Evolutionary conservation across 2,888 invertebrate species (phyloP).

Genomic region (Caenorhabditis sp.): DNA sequence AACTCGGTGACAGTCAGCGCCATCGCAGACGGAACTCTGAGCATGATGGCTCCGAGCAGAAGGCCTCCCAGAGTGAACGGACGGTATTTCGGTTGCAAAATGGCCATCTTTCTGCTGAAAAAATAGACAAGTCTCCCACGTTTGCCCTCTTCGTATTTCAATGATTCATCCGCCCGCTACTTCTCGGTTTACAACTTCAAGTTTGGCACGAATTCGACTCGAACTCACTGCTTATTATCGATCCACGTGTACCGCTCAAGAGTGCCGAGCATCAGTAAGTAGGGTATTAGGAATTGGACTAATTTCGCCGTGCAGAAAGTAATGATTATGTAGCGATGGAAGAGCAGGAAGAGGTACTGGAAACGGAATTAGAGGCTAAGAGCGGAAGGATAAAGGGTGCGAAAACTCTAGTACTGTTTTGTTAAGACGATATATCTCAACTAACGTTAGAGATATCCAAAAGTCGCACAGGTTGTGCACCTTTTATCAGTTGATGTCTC

Average conservation of each 20-base stretch:
- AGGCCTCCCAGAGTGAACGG: slow-evolving; percentile 60
- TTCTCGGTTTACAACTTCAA: slow-evolving; percentile 14
- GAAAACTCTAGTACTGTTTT: too few relatives aligned
- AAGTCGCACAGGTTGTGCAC: too few relatives aligned
- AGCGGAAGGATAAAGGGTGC: too few relatives aligned
- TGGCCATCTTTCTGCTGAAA: slow-evolving; percentile 59
- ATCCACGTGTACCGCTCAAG: slow-evolving; percentile 72
- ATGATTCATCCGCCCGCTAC: slow-evolving; percentile 1
- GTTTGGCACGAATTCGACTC: slow-evolving; percentile 18
- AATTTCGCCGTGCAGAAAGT: slow-evolving; percentile 62
- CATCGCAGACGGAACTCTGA: slow-evolving; percentile 61
- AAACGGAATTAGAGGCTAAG: slow-evolving; percentile 12
- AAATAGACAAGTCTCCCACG: background rate
- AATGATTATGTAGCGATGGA: slow-evolving; percentile 69
- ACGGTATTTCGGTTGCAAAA: slow-evolving; percentile 61
- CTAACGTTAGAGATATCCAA: too few relatives aligned
- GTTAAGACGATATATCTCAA: too few relatives aligned
- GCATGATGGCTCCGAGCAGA: slow-evolving; percentile 48
- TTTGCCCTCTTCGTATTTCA: slow-evolving; percentile 9
- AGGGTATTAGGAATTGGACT: slow-evolving; percentile 71
- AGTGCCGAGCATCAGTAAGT: slow-evolving; percentile 71
- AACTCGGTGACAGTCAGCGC: slow-evolving; percentile 64
- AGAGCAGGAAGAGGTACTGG: slow-evolving; percentile 68
- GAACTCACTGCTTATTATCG: slow-evolving; percentile 61
- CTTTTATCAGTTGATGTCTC: too few relatives aligned